Conservation (phyloP, 2,888 invertebrate genomes). For the Noctua janthe region DNA sequence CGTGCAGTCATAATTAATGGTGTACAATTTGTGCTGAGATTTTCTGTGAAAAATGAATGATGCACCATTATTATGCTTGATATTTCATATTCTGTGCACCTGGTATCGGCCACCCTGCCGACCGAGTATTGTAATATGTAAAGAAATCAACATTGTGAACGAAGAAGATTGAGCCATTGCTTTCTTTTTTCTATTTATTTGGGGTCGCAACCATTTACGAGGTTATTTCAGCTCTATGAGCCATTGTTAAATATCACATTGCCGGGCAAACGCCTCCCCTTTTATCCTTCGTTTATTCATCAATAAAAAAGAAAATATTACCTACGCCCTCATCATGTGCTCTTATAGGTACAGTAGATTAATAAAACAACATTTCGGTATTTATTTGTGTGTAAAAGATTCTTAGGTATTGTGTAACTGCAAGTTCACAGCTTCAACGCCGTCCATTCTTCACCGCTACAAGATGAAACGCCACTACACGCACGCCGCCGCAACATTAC, state of each 20-base stretch:
- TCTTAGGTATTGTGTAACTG: background rate
- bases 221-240: background rate
- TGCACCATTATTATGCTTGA: background rate
- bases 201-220: background rate
- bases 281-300: conserved; percentile 12
- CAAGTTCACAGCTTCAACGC: background rate
- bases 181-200: background rate
- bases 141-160: background rate
- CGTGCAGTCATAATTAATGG: background rate
- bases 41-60: background rate
- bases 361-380: conserved; percentile 5
- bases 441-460: background rate
- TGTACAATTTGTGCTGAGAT: background rate
- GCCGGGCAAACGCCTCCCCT: background rate
- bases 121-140: background rate
- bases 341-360: background rate
- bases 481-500: background rate
- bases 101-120: background rate
- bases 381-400: conserved; percentile 16
- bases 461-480: background rate
- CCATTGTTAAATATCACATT: background rate
- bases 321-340: background rate
- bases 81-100: background rate
- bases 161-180: background rate
- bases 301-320: background rate